Evolutionary conservation across 2,888 invertebrate genomes (phyloP).

Genomic region (Drosophila anomalata): DNA sequence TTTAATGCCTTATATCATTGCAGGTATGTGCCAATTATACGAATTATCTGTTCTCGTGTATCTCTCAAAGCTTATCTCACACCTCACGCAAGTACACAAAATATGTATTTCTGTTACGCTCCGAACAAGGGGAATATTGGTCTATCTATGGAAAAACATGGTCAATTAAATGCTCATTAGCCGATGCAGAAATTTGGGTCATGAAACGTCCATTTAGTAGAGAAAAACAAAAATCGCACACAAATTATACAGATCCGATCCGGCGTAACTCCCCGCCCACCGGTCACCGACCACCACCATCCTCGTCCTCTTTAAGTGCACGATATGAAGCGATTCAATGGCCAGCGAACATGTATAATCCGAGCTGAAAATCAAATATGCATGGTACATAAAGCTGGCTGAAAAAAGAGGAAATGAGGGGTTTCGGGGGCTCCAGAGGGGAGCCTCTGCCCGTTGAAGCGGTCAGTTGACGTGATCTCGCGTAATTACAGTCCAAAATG

Average conservation of each 20-base stretch:
- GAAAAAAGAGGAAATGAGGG: background rate
- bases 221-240: slow-evolving; percentile 39
- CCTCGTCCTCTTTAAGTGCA: slow-evolving; percentile 37
- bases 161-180: slow-evolving; percentile 51
- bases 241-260: slow-evolving; percentile 51
- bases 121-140: slow-evolving; percentile 27
- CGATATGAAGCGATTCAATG: slow-evolving; percentile 39
- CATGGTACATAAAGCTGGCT: slow-evolving; percentile 15
- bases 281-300: background rate
- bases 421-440: slow-evolving; percentile 4
- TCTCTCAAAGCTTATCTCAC: slow-evolving; percentile 16
- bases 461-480: slow-evolving; percentile 65
- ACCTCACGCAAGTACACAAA: slow-evolving; percentile 24
- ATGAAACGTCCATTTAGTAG: slow-evolving; percentile 59
- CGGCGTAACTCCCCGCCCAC: slow-evolving; percentile 11
- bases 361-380: slow-evolving; percentile 53
- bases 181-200: slow-evolving; percentile 51
- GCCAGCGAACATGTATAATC: slow-evolving; percentile 32
- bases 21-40: slow-evolving; percentile 36
- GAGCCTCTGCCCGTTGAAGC: slow-evolving; percentile 56
- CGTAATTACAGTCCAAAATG: slow-evolving; percentile 71
- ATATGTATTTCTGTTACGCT: slow-evolving; percentile 37
- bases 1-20: slow-evolving; percentile 22
- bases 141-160: slow-evolving; percentile 21
- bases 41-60: slow-evolving; percentile 23